Evolutionary conservation across 2,113 vertebrate genomes (phyloP), one percentile per base, ranked within the genome.

Genomic region (Ictalurus punctatus): DNA sequence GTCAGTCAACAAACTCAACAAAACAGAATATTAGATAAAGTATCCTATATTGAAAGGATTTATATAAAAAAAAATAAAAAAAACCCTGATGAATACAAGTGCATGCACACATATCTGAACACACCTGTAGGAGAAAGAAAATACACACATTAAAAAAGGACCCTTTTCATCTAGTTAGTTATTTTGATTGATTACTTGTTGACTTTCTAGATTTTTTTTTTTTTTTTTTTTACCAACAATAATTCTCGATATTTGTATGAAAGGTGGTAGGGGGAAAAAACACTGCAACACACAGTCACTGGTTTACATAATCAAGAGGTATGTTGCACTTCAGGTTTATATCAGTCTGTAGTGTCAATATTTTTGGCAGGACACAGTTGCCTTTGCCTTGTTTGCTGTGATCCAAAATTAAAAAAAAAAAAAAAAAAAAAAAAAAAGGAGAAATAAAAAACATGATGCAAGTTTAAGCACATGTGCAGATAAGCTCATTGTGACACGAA

Each of bases 61-160:
- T 37, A 37, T 40, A 40, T 4, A 44, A 44, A 44, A 44, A 4
- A 2, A 6, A 56, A 44, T 0, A 44, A 44, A 6, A 86, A 85
- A 83, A 56, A 48, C 7, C 65, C 30, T 61, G 65, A 48, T 40
- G 54, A 84, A 79, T 40, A 52, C 54, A 87, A 67, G 34, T 40
- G 23, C 74, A 71, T 65, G 19, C 71, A 71, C 61, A 74, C n/a
- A 85, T 30, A 76, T 56, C 10, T 52, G 5, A 58, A 78, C 25
- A 48, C 8, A 84, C 54, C n/a, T 19, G 25, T 63, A 21, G 4
- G 37, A 87, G 34, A n/a, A 23, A 67, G 37, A 21, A 44, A 54
- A 67, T 6, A 83, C 93, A 94, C 92, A 94, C 93, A 94, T 92
- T 65, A 93, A 95, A 94, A 93, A 93, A 94, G 93, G 92, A 92